Evolutionary conservation across 2,888 invertebrate genomes (phyloP).

Genomic region (Piscicola geometra): DNA sequence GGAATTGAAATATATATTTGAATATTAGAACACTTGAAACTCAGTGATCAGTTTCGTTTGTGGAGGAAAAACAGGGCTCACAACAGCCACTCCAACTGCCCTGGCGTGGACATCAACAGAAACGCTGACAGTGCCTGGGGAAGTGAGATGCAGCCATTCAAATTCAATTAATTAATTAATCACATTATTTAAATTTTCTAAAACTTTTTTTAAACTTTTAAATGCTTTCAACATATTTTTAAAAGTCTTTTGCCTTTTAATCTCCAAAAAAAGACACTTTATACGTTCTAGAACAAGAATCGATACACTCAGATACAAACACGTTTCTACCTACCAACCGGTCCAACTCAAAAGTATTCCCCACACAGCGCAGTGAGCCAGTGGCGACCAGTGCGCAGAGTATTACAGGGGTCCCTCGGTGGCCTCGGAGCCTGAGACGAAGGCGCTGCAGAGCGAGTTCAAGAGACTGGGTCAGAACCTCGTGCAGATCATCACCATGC

Average conservation of each 20-base stretch:
- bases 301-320: too few relatives aligned
- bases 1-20: too few relatives aligned
- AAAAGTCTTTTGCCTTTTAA: too few relatives aligned
- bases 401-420: constrained; percentile 27
- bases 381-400: constrained; percentile 15
- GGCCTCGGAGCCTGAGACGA: constrained; percentile 34
- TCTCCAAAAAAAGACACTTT: too few relatives aligned
- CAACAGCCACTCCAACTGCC: constrained; percentile 4
- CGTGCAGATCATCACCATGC: constrained; percentile 19
- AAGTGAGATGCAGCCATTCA: too few relatives aligned
- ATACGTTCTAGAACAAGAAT: too few relatives aligned
- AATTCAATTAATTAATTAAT: too few relatives aligned
- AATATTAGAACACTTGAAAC: too few relatives aligned
- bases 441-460: constrained; percentile 22
- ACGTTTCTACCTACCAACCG: not conserved
- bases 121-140: constrained; percentile 31
- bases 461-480: constrained; percentile 14
- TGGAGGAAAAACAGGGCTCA: constrained; percentile 35
- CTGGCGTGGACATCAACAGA: constrained; percentile 34
- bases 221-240: too few relatives aligned
- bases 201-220: too few relatives aligned
- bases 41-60: constrained; percentile 33
- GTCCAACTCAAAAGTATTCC: not conserved
- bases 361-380: constrained; percentile 27
- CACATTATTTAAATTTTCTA: too few relatives aligned